These are phyloP conservation scores for Chaitophorus viminalis DNA, from an alignment of 2,888 invertebrate genomes.

Conservation along the genomic window DNA sequence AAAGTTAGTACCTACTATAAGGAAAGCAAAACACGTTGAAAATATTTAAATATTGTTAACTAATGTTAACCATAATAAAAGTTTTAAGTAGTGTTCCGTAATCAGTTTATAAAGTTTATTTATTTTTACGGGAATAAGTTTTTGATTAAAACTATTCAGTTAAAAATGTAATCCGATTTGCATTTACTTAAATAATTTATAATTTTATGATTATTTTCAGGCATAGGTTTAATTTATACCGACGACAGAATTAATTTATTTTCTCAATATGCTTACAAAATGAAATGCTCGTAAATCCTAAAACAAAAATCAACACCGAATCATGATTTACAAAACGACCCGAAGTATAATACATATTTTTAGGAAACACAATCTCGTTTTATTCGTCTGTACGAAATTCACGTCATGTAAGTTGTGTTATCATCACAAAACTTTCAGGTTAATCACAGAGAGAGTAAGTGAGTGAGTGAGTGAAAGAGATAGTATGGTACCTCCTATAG, in stretches of 20 bases:
- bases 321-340: not conserved
- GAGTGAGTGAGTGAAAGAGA: not conserved
- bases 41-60: slow-evolving; percentile 57
- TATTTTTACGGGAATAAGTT: slow-evolving; percentile 49
- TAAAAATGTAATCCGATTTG: slow-evolving; percentile 61
- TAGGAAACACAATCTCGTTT: no score
- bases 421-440: slow-evolving; percentile 20
- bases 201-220: slow-evolving; percentile 59
- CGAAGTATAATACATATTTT: no score
- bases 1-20: slow-evolving; percentile 45
- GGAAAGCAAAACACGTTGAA: slow-evolving; percentile 39
- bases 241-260: slow-evolving; percentile 28
- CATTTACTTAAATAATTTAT: slow-evolving; percentile 60
- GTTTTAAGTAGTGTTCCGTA: slow-evolving; percentile 55
- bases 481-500: not conserved
- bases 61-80: slow-evolving; percentile 57
- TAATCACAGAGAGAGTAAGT: not conserved
- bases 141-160: slow-evolving; percentile 58
- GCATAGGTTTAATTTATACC: slow-evolving; percentile 55
- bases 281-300: slow-evolving; percentile 31
- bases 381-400: no score
- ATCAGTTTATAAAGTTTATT: slow-evolving; percentile 58
- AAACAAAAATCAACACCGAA: slow-evolving; percentile 54
- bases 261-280: slow-evolving; percentile 35
- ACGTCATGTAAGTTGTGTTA: no score